Evolutionary conservation across 2,797 vertebrate species (phyloP).

Genomic region (Limosa lapponica): DNA sequence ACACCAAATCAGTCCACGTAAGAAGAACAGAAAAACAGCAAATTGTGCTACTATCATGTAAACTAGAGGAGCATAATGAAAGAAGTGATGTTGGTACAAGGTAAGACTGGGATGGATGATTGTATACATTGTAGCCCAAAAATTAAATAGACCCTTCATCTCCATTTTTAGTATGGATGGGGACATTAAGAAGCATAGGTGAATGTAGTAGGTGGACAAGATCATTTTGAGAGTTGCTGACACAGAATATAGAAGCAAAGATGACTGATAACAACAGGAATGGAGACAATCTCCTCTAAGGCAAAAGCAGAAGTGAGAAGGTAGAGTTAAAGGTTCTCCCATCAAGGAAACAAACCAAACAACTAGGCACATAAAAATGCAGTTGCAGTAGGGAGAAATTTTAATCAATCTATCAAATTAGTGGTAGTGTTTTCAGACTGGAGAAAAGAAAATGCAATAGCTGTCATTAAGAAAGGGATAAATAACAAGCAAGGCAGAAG

Average conservation of each 20-base stretch:
- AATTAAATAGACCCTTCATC: not conserved
- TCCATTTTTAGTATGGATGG: not conserved
- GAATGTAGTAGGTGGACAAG: not conserved
- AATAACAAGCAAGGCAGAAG: not conserved
- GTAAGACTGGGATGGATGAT: not conserved
- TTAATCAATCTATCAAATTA: not conserved
- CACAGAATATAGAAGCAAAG: not conserved
- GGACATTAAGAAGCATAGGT: not conserved
- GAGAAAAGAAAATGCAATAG: not conserved
- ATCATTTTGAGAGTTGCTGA: not conserved
- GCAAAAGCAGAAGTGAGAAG: not conserved
- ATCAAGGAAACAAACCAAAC: not conserved
- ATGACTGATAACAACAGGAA: not conserved
- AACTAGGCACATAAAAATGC: not conserved
- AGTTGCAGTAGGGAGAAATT: not conserved
- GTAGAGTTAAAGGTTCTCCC: not conserved
- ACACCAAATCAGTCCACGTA: not conserved
- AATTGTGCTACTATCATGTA: not conserved
- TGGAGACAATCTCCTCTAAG: not conserved
- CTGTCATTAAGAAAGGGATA: not conserved
- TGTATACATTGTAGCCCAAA: not conserved
- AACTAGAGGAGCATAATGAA: not conserved
- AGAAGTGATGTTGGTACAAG: not conserved
- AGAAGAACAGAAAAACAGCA: not conserved
- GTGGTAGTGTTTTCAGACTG: not conserved